phyloP scores from a whole-genome alignment of 2,888 invertebrate genomes.

The Ichneumoninae sp. region DNA sequence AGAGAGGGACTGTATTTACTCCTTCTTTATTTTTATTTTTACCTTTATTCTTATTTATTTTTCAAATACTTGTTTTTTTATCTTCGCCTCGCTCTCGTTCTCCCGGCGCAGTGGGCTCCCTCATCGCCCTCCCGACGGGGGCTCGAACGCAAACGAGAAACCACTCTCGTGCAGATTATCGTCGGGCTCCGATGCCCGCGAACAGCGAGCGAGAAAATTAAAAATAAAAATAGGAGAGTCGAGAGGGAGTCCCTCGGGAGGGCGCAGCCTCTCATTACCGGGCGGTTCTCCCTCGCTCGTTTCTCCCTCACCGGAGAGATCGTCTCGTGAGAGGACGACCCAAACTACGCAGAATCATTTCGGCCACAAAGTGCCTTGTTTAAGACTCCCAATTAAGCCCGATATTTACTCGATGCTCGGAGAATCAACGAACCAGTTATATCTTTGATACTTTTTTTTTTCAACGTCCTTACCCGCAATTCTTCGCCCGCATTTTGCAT shows the following conservation, averaged over 20 bases:
- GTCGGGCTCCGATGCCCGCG: conserved; percentile 26
- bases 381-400: conserved; percentile 27
- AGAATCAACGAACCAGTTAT: background rate
- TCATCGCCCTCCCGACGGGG: conserved; percentile 35
- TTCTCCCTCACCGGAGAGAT: background rate
- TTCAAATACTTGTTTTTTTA: background rate
- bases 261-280: conserved; percentile 47
- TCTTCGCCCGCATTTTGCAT: conserved; percentile 96
- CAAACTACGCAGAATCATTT: background rate
- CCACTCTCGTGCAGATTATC: conserved; percentile 51
- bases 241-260: conserved; percentile 10
- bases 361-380: conserved; percentile 32
- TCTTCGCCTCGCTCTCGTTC: conserved; percentile 4
- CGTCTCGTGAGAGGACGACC: background rate
- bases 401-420: conserved; percentile 8
- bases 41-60: background rate
- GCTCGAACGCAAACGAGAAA: conserved; percentile 51
- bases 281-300: conserved; percentile 5
- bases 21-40: conserved; percentile 13
- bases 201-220: conserved; percentile 29
- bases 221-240: background rate
- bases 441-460: conserved; percentile 21
- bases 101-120: conserved; percentile 9
- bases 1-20: conserved; percentile 27
- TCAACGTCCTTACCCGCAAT: conserved; percentile 90